Conservation (phyloP, 2,888 invertebrate species). For the Labia minor region DNA sequence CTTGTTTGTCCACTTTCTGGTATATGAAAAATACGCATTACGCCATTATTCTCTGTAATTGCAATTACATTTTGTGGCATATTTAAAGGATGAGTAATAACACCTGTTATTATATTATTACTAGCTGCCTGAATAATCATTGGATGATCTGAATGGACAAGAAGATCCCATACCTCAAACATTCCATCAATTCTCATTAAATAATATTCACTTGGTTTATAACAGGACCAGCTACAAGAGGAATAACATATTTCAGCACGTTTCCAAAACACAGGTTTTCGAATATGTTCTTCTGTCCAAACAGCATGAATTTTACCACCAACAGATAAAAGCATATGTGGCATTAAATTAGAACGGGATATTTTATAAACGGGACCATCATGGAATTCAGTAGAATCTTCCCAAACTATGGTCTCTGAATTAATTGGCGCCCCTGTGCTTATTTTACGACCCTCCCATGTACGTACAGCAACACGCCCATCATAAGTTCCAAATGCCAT, state of each 20-base stretch:
- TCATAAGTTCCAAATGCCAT: constrained; percentile 32
- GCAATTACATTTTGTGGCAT: constrained; percentile 17
- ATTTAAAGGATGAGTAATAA: constrained; percentile 32
- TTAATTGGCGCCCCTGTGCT: constrained; percentile 50
- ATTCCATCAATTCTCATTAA: constrained; percentile 61
- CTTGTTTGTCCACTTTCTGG: neutral
- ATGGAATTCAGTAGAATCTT: constrained; percentile 43
- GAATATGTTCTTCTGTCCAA: constrained; percentile 53
- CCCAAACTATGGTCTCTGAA: constrained; percentile 39
- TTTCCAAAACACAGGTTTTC: constrained; percentile 16
- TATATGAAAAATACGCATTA: neutral
- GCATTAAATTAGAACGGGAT: constrained; percentile 50
- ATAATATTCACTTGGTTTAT: constrained; percentile 59
- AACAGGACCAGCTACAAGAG: constrained; percentile 62
- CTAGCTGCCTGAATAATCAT: constrained; percentile 56
- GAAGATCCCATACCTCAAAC: constrained; percentile 71
- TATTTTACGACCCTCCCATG: constrained; percentile 60
- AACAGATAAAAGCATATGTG: constrained; percentile 53
- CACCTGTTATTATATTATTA: constrained; percentile 51
- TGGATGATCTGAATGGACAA: constrained; percentile 56
- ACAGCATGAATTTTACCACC: constrained; percentile 65
- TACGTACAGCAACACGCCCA: constrained; percentile 39
- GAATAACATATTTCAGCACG: constrained; percentile 41
- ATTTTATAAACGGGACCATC: constrained; percentile 56
- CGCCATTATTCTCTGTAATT: constrained; percentile 13